A percentile compares a stretch with the other conserved stretches of the same genome.
Conservation (phyloP, 2,113 vertebrate species). For the Megatriorchis doriae region DNA sequence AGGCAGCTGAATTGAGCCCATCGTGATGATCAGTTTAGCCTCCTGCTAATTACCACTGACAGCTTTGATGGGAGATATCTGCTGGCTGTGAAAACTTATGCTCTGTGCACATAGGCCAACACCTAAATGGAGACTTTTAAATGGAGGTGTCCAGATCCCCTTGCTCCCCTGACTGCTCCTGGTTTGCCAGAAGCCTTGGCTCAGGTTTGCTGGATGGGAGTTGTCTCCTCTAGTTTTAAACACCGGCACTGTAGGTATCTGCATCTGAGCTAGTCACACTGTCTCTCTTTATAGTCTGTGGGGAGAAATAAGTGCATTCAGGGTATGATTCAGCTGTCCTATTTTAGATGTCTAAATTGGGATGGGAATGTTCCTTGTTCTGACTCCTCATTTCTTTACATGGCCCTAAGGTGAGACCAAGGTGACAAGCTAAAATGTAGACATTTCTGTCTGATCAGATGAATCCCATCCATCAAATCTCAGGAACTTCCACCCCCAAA, state of each 20-base stretch:
- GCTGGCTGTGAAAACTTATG: background rate
- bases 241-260: background rate
- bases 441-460: background rate
- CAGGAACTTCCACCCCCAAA: background rate
- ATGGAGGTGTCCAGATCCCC: background rate
- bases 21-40: background rate
- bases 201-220: background rate
- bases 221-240: background rate
- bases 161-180: background rate
- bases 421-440: background rate
- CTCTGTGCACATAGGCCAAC: background rate
- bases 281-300: background rate
- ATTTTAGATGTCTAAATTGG: constrained; percentile 43
- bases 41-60: background rate
- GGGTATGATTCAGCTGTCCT: constrained; percentile 39
- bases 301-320: constrained; percentile 14
- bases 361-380: constrained; percentile 9
- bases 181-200: background rate
- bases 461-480: background rate
- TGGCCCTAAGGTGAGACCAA: background rate
- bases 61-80: background rate
- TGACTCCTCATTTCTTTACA: constrained; percentile 2
- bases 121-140: background rate
- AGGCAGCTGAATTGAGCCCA: background rate
- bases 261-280: background rate